A percentile compares a stretch with the other conserved stretches of the same genome.
Conservation (phyloP, 2,797 vertebrate species). For the Peromyscus eremicus region DNA sequence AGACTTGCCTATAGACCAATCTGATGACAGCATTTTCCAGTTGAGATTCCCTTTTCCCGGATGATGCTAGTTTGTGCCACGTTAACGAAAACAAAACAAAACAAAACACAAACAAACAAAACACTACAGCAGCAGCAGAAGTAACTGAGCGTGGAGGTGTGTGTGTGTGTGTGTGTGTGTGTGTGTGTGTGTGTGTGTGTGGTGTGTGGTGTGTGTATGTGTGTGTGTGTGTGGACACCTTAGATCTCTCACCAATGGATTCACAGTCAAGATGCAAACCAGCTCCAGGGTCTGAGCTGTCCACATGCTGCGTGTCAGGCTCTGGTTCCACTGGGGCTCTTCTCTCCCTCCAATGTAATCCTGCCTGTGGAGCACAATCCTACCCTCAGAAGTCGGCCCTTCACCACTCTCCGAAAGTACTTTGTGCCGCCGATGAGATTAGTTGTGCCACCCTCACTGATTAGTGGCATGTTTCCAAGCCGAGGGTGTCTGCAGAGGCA, state of each 20-base stretch:
- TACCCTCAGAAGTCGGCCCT: background rate
- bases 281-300: background rate
- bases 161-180: too few relatives aligned
- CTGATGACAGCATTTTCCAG: background rate
- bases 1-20: background rate
- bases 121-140: background rate
- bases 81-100: background rate
- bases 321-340: accelerated
- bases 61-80: background rate
- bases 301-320: accelerated
- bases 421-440: slow-evolving; percentile 6
- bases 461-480: slow-evolving; percentile 80
- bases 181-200: too few relatives aligned
- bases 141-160: too few relatives aligned
- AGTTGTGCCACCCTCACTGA: slow-evolving; percentile 61
- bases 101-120: too few relatives aligned
- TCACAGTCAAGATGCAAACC: background rate
- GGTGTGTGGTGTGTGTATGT: too few relatives aligned
- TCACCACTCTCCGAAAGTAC: background rate
- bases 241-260: background rate
- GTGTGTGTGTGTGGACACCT: background rate
- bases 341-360: background rate
- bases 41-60: background rate
- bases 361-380: accelerated
- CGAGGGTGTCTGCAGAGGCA: slow-evolving; percentile 77